A percentile compares a stretch with the other conserved stretches of the same genome.
phyloP scores from a whole-genome alignment of 2,888 invertebrate genomes.

The Gastracanthus pulcherrimus region DNA sequence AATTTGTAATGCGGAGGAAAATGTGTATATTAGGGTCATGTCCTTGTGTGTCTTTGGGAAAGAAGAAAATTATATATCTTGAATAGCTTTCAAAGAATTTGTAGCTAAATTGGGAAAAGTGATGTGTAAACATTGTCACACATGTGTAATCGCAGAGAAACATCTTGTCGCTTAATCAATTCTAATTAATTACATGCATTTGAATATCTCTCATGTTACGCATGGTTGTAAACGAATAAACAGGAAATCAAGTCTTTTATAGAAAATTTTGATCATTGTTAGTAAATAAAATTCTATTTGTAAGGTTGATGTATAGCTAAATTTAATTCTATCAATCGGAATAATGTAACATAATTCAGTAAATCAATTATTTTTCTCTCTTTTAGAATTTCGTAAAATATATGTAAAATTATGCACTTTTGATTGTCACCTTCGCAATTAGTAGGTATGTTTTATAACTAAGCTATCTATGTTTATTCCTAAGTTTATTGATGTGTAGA shows the following conservation, averaged over 20 bases:
- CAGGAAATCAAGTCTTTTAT: too few relatives aligned
- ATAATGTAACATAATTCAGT: not conserved
- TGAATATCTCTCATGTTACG: not conserved
- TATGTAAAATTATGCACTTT: not conserved
- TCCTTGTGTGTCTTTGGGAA: too few relatives aligned
- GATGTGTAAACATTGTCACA: too few relatives aligned
- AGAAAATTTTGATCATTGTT: not conserved
- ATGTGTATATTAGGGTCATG: too few relatives aligned
- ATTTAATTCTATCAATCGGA: not conserved
- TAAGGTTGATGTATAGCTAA: not conserved
- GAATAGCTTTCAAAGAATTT: too few relatives aligned
- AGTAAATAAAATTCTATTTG: not conserved
- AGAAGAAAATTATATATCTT: too few relatives aligned
- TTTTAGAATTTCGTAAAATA: not conserved
- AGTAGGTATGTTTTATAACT: conserved; percentile 4
- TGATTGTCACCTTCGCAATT: not conserved
- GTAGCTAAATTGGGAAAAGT: too few relatives aligned
- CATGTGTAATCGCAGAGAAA: not conserved
- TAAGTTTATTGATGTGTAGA: not conserved
- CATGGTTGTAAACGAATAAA: not conserved
- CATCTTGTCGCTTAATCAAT: not conserved
- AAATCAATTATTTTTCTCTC: not conserved
- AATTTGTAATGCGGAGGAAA: too few relatives aligned
- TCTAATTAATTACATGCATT: not conserved
- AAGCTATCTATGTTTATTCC: not conserved